Percentiles rank a stretch among this genome's conserved stretches.
Conservation (phyloP, 2,797 vertebrate genomes). For the Rhabdomys pumilio region DNA sequence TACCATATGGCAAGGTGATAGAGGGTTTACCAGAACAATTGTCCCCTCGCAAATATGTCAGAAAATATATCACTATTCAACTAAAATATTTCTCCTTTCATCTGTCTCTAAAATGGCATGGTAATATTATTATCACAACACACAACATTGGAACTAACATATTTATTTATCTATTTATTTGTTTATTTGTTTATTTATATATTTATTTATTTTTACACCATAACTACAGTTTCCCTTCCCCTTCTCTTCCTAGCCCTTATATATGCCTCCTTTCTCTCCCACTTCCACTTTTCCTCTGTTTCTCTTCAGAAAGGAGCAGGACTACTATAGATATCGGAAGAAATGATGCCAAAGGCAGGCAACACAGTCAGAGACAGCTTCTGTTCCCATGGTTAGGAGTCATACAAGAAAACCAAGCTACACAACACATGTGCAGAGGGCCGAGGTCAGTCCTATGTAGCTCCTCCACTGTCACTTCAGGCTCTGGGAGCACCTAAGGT, state of each 20-base stretch:
- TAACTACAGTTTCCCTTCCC: background rate
- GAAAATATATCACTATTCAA: background rate
- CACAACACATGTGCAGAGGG: too few species aligned
- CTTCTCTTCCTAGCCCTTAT: background rate
- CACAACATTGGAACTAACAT: background rate
- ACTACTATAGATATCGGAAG: too few species aligned
- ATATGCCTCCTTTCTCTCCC: background rate
- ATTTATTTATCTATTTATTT: too few species aligned
- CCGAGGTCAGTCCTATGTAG: background rate
- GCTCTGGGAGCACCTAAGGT: background rate
- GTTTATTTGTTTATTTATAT: too few species aligned
- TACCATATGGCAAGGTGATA: background rate
- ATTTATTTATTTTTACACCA: too few species aligned
- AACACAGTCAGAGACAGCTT: too few species aligned
- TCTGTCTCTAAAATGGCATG: too few species aligned
- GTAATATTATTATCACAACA: background rate
- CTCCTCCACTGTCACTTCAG: background rate
- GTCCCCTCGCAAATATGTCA: background rate
- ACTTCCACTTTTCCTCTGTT: too few species aligned
- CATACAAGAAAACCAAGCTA: too few species aligned
- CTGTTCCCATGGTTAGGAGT: too few species aligned
- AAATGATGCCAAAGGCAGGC: background rate
- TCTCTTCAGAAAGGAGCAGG: too few species aligned
- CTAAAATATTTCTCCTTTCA: background rate
- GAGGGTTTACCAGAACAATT: background rate